Conservation (phyloP, 2,113 vertebrate species). For the Thunnus thynnus region DNA sequence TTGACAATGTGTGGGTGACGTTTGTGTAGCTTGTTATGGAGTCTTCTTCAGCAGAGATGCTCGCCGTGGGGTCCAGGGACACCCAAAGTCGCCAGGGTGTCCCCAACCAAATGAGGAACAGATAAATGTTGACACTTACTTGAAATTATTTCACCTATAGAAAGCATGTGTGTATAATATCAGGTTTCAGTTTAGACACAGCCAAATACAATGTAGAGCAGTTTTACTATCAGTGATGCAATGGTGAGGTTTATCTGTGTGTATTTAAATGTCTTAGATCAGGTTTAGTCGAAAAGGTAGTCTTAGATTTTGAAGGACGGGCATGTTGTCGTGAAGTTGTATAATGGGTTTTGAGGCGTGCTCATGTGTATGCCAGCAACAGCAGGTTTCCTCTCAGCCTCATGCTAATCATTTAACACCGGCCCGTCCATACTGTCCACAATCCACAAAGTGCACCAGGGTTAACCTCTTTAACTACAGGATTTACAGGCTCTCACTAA, state of each 20-base stretch:
- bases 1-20: slow-evolving; percentile 26
- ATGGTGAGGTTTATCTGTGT: too few relatives aligned
- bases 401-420: slow-evolving; percentile 65
- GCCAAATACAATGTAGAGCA: neutral
- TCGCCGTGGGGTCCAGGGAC: slow-evolving; percentile 34
- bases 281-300: too few relatives aligned
- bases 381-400: slow-evolving; percentile 33
- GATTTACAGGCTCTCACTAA: slow-evolving; percentile 64
- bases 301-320: slow-evolving; percentile 22
- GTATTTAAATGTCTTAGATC: too few relatives aligned
- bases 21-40: slow-evolving; percentile 24
- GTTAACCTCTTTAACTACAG: slow-evolving; percentile 56
- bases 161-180: neutral
- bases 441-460: slow-evolving; percentile 39
- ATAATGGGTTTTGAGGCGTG: neutral
- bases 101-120: neutral
- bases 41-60: slow-evolving; percentile 3
- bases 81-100: slow-evolving; percentile 8
- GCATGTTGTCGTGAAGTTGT: neutral
- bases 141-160: neutral
- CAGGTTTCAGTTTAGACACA: neutral
- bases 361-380: slow-evolving; percentile 7
- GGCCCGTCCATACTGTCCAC: slow-evolving; percentile 18
- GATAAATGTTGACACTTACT: neutral
- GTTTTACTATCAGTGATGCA: neutral